Base-by-base conservation (phyloP, 2,888 invertebrate genomes). In the Darwinula stevensoni region DNA sequence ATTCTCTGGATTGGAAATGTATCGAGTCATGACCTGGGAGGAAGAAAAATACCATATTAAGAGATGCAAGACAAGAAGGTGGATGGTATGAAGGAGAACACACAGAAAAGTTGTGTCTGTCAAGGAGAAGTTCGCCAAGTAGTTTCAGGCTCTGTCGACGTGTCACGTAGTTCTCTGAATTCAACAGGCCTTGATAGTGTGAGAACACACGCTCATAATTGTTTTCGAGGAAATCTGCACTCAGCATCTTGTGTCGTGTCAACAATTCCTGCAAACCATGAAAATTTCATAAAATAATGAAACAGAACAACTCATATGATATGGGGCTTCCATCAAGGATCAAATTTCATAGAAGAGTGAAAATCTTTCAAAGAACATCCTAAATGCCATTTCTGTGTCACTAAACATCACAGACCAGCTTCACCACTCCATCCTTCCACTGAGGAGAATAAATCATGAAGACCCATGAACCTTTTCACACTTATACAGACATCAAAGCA, bases 1-100 rank as follows among this genome's bases (percentile, higher is more conserved):
- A 61, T 99, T 99, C 54, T 99, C 97, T 17, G 94, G 91, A 57
- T 91, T 94, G 47, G 88, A 88, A 59, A 97, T 97, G 62, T 97
- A 99, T 47, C 78, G 71, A 39, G 82, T 82, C 82, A 82, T 82
- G 43, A 82, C 67, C 67, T 30, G 26, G 9, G 15, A 30, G 11
- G 15, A 12, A 11, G 13, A 14, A 15, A 11, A 9, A 33, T 32
- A 17, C n/a, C n/a, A n/a, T n/a, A n/a, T n/a, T n/a, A n/a, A n/a
- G n/a, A n/a, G n/a, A n/a, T n/a, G n/a, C n/a, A n/a, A n/a, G n/a
- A n/a, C n/a, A n/a, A n/a, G n/a, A n/a, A n/a, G n/a, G n/a, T n/a
- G n/a, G n/a, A n/a, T n/a, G n/a, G n/a, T n/a, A n/a, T n/a, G n/a
- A n/a, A n/a, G n/a, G 13, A 9, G 6, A 32, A 54, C 61, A 57